Conservation (phyloP, 35 echinoderm and acorn worm species). For the Apostichopus californicus region DNA sequence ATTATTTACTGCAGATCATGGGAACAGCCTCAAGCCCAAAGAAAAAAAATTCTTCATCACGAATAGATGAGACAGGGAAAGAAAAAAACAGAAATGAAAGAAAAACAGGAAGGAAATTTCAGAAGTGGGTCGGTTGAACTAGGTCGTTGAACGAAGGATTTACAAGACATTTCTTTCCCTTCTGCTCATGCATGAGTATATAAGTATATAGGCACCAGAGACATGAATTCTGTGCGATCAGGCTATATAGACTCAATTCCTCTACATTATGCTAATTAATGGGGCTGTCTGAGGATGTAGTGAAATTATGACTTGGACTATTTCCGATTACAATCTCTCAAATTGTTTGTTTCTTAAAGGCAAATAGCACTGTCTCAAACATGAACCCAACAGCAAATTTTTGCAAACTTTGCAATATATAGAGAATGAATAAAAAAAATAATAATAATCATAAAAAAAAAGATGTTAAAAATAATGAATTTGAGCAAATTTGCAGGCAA, state of each 20-base stretch:
- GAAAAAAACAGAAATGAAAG: neutral
- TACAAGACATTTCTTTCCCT: neutral
- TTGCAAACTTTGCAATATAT: too few relatives aligned
- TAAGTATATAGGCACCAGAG: neutral
- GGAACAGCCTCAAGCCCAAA: neutral
- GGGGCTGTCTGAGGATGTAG: neutral
- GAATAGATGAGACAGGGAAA: neutral
- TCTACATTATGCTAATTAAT: neutral
- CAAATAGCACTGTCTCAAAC: too few relatives aligned
- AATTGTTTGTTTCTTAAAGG: too few relatives aligned
- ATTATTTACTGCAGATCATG: constrained; percentile 5
- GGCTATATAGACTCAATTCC: neutral
- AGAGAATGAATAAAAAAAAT: too few relatives aligned
- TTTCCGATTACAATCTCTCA: neutral
- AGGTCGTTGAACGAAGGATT: neutral
- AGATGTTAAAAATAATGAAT: too few relatives aligned
- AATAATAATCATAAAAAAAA: too few relatives aligned
- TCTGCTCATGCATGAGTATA: neutral
- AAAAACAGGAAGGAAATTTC: neutral
- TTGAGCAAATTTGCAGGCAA: too few relatives aligned
- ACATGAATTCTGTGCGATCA: neutral
- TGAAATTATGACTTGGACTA: neutral
- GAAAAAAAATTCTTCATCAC: neutral
- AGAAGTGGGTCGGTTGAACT: constrained; percentile 16
- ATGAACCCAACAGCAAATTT: too few relatives aligned